phyloP scores from a whole-genome alignment of 2,113 vertebrate genomes.

The Balaenoptera acutorostrata region DNA sequence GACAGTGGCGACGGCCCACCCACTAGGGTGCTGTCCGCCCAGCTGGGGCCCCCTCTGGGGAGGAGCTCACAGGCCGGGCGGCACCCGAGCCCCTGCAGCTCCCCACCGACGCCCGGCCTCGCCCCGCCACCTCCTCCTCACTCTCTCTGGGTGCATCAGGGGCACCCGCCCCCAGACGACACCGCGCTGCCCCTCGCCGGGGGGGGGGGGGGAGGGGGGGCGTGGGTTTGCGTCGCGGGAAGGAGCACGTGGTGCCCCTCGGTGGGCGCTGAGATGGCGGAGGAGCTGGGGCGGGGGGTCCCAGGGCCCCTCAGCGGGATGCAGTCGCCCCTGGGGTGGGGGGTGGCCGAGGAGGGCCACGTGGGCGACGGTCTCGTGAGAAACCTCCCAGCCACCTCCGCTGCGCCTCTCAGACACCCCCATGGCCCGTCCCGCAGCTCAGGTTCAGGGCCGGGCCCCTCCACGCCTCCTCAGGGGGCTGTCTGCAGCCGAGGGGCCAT shows the following conservation, averaged over 20 bases:
- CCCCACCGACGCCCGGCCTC: too few species aligned
- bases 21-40: not conserved
- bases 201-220: not conserved
- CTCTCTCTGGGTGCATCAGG: too few species aligned
- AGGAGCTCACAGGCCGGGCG: not conserved
- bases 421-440: too few species aligned
- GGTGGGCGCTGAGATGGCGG: not conserved
- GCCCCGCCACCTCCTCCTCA: too few species aligned
- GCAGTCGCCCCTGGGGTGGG: not conserved
- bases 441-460: not conserved
- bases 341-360: not conserved
- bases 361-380: rapidly evolving
- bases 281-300: not conserved
- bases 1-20: not conserved
- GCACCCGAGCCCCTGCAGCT: not conserved
- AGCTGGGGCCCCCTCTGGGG: not conserved
- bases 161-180: too few species aligned
- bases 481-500: not conserved
- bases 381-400: not conserved
- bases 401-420: too few species aligned
- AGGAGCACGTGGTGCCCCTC: not conserved
- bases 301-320: not conserved
- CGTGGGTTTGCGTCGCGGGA: too few species aligned
- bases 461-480: not conserved
- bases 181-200: not conserved